Percentiles rank a stretch among this genome's conserved stretches.
Conservation (phyloP, 2,888 invertebrate species). For the Hydropsyche betteni region DNA sequence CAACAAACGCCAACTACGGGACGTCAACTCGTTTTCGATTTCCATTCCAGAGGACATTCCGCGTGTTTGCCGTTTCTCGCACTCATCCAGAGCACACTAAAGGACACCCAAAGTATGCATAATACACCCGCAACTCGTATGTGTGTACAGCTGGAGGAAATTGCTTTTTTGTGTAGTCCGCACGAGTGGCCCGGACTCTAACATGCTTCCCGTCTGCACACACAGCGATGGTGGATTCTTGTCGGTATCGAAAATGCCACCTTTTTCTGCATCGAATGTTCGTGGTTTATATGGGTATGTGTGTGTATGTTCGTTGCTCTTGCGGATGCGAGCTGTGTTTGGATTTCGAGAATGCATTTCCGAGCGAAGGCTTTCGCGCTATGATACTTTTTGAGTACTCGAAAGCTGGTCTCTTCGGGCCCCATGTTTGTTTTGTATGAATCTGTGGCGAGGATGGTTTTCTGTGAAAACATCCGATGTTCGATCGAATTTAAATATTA, state of each 20-base stretch:
- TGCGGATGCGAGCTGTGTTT: not conserved
- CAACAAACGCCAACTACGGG: too few species aligned
- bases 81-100: not conserved
- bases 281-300: not conserved
- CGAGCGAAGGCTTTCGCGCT: not conserved
- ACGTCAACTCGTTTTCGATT: too few species aligned
- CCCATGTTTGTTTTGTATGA: too few species aligned
- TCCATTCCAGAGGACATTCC: not conserved
- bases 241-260: conserved; percentile 17
- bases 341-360: conserved; percentile 7
- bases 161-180: conserved; percentile 44
- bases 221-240: conserved; percentile 5
- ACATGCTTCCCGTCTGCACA: conserved; percentile 14
- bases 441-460: too few species aligned
- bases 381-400: conserved; percentile 6
- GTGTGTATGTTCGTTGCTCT: not conserved
- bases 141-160: conserved; percentile 29
- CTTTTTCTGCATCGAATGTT: not conserved
- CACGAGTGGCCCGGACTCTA: conserved; percentile 23
- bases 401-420: not conserved
- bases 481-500: too few species aligned
- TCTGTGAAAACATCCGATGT: too few species aligned
- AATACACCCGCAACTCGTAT: too few species aligned
- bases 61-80: not conserved
- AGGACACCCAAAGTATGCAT: too few species aligned